Evolutionary conservation across 2,888 invertebrate species (phyloP), one percentile per base, ranked within the genome.

Genomic region (Allygus modestus): DNA sequence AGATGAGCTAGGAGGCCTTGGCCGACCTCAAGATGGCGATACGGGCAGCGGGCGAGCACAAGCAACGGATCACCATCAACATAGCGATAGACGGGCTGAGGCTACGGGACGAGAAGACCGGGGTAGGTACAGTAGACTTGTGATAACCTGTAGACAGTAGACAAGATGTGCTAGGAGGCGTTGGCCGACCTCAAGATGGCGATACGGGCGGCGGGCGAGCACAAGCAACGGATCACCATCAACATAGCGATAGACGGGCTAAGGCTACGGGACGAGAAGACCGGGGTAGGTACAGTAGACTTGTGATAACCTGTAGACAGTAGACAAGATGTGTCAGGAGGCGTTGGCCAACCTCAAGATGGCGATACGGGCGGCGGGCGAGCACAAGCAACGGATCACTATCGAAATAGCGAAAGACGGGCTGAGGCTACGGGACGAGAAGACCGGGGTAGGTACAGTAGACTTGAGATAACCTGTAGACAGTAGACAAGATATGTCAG

Each of bases 401-500:
- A 96, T 99, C 87, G 98, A 98, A 91, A 97, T 99, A 87, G 98
- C 98, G 84, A 96, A 99, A 87, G 98, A 99, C 90, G 99, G 99
- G 7, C 92, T 99, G 88, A 93, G 98, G 87, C 92, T 99, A 88
- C 93, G 97, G 86, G 99, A 99, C 91, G 98, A 99, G 90, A 97
- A 97, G 91, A 96, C 97, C 85, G 96, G 96, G 90, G 97, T 97
- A 77, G n/a, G 15, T 4, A 51, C 2, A 11, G 51, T 5, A 7
- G 9, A 20, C 17, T 73, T 31, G n/a, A 5, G 20, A 5, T 69
- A 69, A 5, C 37, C 4, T 37, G 11, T 37, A 37, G 11, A 7
- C 11, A 7, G 37, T 37, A 7, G 37, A 4, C 37, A 37, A 37
- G 7, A 37, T 37, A 37, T 4, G 37, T 4, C 51, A n/a, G n/a